A percentile compares a stretch with the other conserved stretches of the same genome.
Evolutionary conservation across 2,797 vertebrate genomes (phyloP).

Genomic region (Orestias chungarensis): DNA sequence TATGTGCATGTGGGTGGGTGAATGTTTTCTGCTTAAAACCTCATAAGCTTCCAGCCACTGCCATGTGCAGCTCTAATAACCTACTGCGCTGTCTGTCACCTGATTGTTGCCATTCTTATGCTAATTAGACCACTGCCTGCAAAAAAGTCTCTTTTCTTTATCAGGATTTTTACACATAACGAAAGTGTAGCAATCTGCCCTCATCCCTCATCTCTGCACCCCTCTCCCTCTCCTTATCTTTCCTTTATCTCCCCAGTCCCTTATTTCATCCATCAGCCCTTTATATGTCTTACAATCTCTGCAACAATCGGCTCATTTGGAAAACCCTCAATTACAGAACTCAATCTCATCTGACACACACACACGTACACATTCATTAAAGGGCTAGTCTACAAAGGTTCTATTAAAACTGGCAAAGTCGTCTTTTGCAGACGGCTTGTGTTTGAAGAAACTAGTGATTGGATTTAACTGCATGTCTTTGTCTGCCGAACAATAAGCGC

Average conservation of each 20-base stretch:
- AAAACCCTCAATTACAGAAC: conserved; percentile 77
- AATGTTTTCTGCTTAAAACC: conserved; percentile 47
- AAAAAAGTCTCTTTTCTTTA: conserved; percentile 43
- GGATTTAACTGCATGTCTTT: conserved; percentile 57
- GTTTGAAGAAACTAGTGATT: conserved; percentile 70
- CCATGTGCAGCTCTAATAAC: conserved; percentile 66
- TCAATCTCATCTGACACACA: conserved; percentile 56
- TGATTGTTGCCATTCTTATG: conserved; percentile 79
- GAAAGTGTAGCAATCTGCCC: conserved; percentile 57
- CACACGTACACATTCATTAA: conserved; percentile 4
- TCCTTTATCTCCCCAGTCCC: conserved; percentile 62
- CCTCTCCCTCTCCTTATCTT: conserved; percentile 56
- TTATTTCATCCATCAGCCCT: conserved; percentile 62
- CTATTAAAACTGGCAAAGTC: conserved; percentile 37
- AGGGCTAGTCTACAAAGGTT: conserved; percentile 45
- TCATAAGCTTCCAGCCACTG: conserved; percentile 51
- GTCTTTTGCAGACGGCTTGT: conserved; percentile 40
- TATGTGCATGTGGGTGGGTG: conserved; percentile 19
- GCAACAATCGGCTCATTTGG: conserved; percentile 74
- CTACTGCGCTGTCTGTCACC: conserved; percentile 70
- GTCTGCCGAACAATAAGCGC: conserved; percentile 63
- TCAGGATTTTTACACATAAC: conserved; percentile 49
- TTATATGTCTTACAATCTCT: conserved; percentile 70
- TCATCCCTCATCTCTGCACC: conserved; percentile 13
- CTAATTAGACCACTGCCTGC: conserved; percentile 63